These are phyloP conservation scores for Capitella teleta DNA, from an alignment of 1,140 invertebrate species.

Conservation along the genomic window DNA sequence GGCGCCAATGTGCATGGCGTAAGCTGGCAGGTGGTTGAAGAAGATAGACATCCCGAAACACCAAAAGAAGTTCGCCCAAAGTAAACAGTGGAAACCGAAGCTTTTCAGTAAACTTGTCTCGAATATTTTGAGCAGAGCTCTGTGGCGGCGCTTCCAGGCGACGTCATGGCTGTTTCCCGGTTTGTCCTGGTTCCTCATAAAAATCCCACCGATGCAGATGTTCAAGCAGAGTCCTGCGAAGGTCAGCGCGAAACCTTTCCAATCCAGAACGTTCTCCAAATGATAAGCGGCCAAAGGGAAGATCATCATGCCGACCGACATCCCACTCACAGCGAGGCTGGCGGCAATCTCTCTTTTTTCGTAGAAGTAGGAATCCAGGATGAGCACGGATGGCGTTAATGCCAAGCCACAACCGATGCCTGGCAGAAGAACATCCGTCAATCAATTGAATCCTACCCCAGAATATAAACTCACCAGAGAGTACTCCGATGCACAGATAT, in stretches of 20 bases:
- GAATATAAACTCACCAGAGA: not conserved
- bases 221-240: conserved; percentile 1
- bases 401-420: conserved; percentile 5
- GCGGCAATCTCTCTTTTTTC: not conserved
- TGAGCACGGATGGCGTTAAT: conserved; percentile 6
- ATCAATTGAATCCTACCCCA: not conserved
- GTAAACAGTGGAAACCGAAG: conserved; percentile 30
- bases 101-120: conserved; percentile 7
- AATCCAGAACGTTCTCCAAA: conserved; percentile 1
- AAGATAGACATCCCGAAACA: conserved; percentile 34
- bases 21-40: conserved; percentile 34
- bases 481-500: conserved; percentile 5
- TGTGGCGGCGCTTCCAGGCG: not conserved
- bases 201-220: not conserved
- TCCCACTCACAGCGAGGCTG: conserved; percentile 2
- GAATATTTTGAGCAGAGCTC: not conserved
- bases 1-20: conserved; percentile 15
- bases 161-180: not conserved
- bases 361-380: conserved; percentile 6
- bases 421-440: not conserved
- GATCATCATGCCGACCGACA: conserved; percentile 3
- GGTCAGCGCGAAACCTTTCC: conserved; percentile 5
- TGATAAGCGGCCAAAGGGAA: not conserved
- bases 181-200: not conserved
- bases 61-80: conserved; percentile 34